These are phyloP conservation scores for Leptinotarsa haldemani DNA, from an alignment of 2,888 invertebrate species.

Conservation along the genomic window DNA sequence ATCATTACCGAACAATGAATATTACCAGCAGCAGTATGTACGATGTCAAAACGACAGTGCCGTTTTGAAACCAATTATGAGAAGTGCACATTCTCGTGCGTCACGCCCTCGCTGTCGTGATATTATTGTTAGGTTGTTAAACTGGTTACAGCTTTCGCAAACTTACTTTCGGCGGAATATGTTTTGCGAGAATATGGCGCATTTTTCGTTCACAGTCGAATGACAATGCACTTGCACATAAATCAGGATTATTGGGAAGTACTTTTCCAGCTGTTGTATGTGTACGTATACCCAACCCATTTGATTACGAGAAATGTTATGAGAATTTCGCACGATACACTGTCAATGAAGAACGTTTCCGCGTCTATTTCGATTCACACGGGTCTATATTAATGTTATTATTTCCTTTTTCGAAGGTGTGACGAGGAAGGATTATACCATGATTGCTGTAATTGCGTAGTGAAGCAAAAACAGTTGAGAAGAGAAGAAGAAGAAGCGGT, in stretches of 20 bases:
- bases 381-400: not conserved
- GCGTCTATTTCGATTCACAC: not conserved
- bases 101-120: slow-evolving; percentile 35
- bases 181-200: not conserved
- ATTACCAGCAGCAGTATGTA: slow-evolving; percentile 30
- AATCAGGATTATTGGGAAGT: slow-evolving; percentile 20
- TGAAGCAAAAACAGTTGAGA: no score
- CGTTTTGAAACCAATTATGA: slow-evolving; percentile 32
- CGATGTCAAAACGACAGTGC: slow-evolving; percentile 35
- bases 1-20: not conserved
- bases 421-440: no score
- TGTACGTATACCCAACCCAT: slow-evolving; percentile 2
- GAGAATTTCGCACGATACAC: not conserved
- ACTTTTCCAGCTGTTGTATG: slow-evolving; percentile 1
- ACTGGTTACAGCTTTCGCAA: slow-evolving; percentile 31
- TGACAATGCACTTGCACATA: slow-evolving; percentile 13
- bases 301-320: slow-evolving; percentile 12
- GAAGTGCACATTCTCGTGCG: slow-evolving; percentile 32
- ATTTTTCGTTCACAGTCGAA: slow-evolving; percentile 7
- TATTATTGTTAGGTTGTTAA: slow-evolving; percentile 37
- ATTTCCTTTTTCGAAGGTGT: no score
- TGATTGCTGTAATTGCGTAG: no score
- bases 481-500: no score
- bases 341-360: not conserved
- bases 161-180: slow-evolving; percentile 29